Evolutionary conservation across 2,888 invertebrate genomes (phyloP).

Genomic region (Callosobruchus maculatus): DNA sequence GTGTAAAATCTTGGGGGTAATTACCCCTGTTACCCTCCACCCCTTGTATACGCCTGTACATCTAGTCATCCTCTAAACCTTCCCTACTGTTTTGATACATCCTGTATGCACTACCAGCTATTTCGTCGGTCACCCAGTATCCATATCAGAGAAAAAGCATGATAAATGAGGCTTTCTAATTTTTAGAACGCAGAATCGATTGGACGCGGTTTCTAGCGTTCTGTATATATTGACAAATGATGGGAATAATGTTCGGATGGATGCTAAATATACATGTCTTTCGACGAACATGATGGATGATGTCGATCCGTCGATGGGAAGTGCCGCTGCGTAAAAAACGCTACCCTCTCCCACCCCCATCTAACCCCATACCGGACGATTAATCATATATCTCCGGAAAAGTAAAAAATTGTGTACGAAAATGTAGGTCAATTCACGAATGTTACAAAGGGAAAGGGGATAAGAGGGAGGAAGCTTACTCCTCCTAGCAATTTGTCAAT

Average conservation of each 20-base stretch:
- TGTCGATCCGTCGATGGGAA: not conserved
- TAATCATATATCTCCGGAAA: not conserved
- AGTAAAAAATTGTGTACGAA: not conserved
- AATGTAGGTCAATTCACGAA: not conserved
- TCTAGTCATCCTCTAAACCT: too few species aligned
- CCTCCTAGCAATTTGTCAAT: too few species aligned
- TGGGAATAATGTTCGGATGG: conserved; percentile 8
- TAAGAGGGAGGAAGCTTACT: too few species aligned
- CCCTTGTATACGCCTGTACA: too few species aligned
- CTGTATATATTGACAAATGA: conserved; percentile 9
- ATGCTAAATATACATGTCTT: conserved; percentile 9
- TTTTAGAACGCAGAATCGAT: conserved; percentile 7
- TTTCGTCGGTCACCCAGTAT: not conserved
- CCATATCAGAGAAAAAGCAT: conserved; percentile 2
- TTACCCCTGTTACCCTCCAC: too few species aligned
- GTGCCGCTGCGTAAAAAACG: not conserved
- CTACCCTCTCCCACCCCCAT: not conserved
- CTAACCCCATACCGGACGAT: not conserved
- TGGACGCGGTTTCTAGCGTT: conserved; percentile 2
- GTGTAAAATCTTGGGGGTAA: too few species aligned
- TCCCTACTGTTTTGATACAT: too few species aligned
- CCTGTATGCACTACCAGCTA: too few species aligned
- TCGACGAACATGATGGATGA: conserved; percentile 1
- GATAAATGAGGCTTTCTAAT: conserved; percentile 12
- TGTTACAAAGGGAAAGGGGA: too few species aligned